These are phyloP conservation scores for Sebastolobus alascanus DNA, from an alignment of 2,797 vertebrate genomes.

Conservation along the genomic window DNA sequence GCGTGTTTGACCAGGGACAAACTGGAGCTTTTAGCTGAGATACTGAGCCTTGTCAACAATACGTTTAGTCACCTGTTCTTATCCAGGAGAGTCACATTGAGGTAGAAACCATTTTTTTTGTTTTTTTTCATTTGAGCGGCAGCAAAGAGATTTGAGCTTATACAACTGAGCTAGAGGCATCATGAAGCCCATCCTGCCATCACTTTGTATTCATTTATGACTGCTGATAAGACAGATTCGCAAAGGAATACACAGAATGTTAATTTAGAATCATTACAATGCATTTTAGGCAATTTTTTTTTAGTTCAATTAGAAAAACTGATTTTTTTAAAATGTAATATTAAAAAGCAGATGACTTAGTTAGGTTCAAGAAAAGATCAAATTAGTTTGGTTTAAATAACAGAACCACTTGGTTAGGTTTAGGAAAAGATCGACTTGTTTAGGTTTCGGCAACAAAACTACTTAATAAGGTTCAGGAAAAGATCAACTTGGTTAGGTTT, in stretches of 20 bases:
- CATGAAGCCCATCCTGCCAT: constrained; percentile 46
- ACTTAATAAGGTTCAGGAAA: no score
- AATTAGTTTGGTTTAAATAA: no score
- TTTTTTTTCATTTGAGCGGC: constrained; percentile 28
- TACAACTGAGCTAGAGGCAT: constrained; percentile 3
- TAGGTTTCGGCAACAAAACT: no score
- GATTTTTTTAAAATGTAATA: background rate
- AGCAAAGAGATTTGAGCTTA: constrained; percentile 57
- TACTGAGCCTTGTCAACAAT: constrained; percentile 55
- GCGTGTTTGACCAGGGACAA: constrained; percentile 69
- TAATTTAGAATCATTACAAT: background rate
- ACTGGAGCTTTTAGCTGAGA: constrained; percentile 55
- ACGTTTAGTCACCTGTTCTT: constrained; percentile 62
- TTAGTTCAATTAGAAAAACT: background rate
- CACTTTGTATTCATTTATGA: background rate
- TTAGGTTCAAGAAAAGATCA: no score
- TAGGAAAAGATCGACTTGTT: no score
- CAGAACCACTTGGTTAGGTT: no score
- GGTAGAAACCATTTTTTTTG: constrained; percentile 32
- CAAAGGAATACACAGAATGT: background rate
- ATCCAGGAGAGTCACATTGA: constrained; percentile 56
- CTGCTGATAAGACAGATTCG: background rate
- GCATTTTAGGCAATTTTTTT: background rate
- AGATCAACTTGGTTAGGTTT: no score
- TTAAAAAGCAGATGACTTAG: background rate